These are phyloP conservation scores for Danio rerio DNA, from an alignment of 2,113 vertebrate genomes.

Conservation along the genomic window GRCz12tu NC_133184.1:2640501-2641000, in stretches of 20 bases:
- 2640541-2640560: slow-evolving; percentile 57
- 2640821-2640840: background rate
- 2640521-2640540: slow-evolving; percentile 67
- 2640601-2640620: slow-evolving; percentile 60
- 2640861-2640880: slow-evolving; percentile 36
- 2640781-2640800: background rate
- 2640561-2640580: slow-evolving; percentile 73
- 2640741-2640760: background rate
- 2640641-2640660: slow-evolving; percentile 60
- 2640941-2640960: slow-evolving; percentile 78
- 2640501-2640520: slow-evolving; percentile 87
- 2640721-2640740: slow-evolving; percentile 53
- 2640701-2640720: slow-evolving; percentile 53
- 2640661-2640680: slow-evolving; percentile 47
- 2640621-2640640: slow-evolving; percentile 61
- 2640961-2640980: slow-evolving; percentile 74
- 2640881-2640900: slow-evolving; percentile 71
- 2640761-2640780: background rate
- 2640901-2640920: slow-evolving; percentile 74
- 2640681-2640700: slow-evolving; percentile 47
- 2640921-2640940: slow-evolving; percentile 80
- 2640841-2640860: slow-evolving; percentile 11
- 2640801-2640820: background rate
- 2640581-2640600: slow-evolving; percentile 71
- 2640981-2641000: slow-evolving; percentile 77